Conservation (phyloP, 2,113 vertebrate species). For the Serilophus lunatus region DNA sequence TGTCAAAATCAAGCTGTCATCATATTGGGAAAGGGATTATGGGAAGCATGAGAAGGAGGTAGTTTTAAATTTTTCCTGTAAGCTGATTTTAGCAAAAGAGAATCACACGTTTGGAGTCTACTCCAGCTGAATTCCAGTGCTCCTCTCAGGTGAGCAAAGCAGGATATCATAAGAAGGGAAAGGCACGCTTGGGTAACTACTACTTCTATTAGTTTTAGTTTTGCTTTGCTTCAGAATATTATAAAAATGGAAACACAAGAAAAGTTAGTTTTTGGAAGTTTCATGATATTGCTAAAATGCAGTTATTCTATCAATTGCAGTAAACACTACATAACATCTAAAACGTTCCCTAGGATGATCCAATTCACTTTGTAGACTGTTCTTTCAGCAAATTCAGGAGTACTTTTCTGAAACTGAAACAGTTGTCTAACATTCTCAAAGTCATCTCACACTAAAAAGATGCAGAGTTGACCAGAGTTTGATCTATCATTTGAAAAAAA, state of each 20-base stretch:
- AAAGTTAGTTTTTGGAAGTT: not conserved
- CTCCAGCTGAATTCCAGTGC: not conserved
- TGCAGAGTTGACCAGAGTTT: not conserved
- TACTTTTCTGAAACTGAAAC: not conserved
- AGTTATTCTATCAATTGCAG: constrained; percentile 47
- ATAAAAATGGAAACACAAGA: not conserved
- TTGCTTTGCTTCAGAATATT: not conserved
- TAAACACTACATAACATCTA: not conserved
- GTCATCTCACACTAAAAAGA: not conserved
- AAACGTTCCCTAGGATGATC: not conserved
- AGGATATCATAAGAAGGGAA: not conserved
- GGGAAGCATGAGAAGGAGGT: fast-evolving
- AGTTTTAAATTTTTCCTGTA: not conserved
- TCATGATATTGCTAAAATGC: not conserved
- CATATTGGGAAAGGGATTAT: not conserved
- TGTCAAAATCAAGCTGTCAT: not conserved
- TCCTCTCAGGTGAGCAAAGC: not conserved
- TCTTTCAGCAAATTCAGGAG: not conserved
- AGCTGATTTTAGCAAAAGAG: not conserved
- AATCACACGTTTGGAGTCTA: not conserved
- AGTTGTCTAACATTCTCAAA: not conserved
- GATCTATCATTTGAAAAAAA: not conserved
- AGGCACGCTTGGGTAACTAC: not conserved
- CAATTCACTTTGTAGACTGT: not conserved
- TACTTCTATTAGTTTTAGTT: too few species aligned